Conservation (phyloP, 1,140 invertebrate species). For the Drosophila kikkawai region DNA sequence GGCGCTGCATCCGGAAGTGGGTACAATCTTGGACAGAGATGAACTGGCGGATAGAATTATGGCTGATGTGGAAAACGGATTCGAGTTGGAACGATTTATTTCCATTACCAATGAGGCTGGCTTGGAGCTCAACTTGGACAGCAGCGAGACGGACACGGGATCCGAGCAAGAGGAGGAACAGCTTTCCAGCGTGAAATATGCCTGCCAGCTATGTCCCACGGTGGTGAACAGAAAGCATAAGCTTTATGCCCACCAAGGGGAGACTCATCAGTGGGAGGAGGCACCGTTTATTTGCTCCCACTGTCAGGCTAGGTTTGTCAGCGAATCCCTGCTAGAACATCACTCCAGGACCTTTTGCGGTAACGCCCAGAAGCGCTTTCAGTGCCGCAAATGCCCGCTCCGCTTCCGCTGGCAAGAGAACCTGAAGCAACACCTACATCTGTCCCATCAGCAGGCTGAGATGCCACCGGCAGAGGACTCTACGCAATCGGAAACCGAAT, state of each 20-base stretch:
- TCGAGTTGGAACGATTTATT: conserved; percentile 67
- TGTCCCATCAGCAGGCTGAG: conserved; percentile 43
- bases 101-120: conserved; percentile 77
- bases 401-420: conserved; percentile 81
- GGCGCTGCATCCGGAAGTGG: conserved; percentile 65
- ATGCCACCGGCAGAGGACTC: neutral
- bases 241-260: conserved; percentile 70
- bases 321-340: conserved; percentile 59
- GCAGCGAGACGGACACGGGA: conserved; percentile 75
- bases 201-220: conserved; percentile 85
- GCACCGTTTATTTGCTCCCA: conserved; percentile 40
- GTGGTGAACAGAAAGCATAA: conserved; percentile 78
- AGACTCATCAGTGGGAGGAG: conserved; percentile 59
- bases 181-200: neutral
- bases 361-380: conserved; percentile 63
- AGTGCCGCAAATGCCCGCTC: conserved; percentile 71
- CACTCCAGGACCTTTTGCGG: conserved; percentile 64
- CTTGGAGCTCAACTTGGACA: conserved; percentile 68
- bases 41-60: conserved; percentile 58
- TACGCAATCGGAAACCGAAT: neutral
- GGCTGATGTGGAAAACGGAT: conserved; percentile 42
- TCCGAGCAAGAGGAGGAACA: conserved; percentile 27
- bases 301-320: conserved; percentile 70
- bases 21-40: conserved; percentile 14
- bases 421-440: conserved; percentile 52